These are phyloP conservation scores for Hetaerina titia DNA, from an alignment of 2,888 invertebrate species.

Conservation along the genomic window DNA sequence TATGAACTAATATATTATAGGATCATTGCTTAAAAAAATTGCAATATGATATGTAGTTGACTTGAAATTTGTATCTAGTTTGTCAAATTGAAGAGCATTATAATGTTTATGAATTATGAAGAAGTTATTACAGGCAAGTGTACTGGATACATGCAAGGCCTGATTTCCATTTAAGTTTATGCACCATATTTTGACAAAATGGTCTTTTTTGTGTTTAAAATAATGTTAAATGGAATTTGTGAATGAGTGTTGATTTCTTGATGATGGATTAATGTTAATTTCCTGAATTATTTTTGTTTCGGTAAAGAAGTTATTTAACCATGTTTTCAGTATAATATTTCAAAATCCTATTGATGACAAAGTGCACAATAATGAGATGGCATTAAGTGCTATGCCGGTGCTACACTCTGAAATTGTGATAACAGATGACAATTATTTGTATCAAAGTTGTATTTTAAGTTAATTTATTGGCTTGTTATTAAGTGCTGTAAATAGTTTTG, in stretches of 20 bases:
- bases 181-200: background rate
- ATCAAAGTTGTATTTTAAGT: conserved; percentile 52
- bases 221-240: background rate
- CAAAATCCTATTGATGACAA: background rate
- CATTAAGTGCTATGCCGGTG: conserved; percentile 37
- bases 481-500: conserved; percentile 33
- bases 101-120: background rate
- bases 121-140: background rate
- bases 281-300: background rate
- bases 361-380: conserved; percentile 20
- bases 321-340: background rate
- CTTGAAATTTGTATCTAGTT: background rate
- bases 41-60: background rate
- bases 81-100: background rate
- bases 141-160: background rate
- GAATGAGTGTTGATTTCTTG: background rate
- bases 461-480: conserved; percentile 61
- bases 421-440: conserved; percentile 35
- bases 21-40: background rate
- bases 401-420: conserved; percentile 57
- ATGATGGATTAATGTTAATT: background rate
- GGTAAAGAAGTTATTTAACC: background rate
- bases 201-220: background rate
- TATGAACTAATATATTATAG: background rate
- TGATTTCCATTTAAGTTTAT: background rate